Evolutionary conservation across 2,113 vertebrate species (phyloP).

Genomic region (Microcebus murinus): DNA sequence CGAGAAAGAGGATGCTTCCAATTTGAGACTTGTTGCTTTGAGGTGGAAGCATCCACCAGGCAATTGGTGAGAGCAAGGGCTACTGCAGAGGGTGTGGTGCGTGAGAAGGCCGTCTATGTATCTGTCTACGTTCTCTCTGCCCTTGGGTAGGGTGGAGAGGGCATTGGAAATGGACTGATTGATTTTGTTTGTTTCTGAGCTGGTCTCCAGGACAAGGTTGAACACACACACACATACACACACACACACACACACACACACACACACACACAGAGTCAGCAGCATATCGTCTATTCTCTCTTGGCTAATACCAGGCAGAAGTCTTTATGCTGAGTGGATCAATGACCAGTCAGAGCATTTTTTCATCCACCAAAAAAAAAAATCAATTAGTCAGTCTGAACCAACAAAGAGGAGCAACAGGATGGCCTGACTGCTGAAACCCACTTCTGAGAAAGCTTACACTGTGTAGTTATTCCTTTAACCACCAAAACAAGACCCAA

Average conservation of each 20-base stretch:
- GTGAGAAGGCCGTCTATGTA: neutral
- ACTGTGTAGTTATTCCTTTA: conserved; percentile 10
- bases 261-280: neutral
- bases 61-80: neutral
- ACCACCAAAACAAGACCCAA: neutral
- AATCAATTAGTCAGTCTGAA: conserved; percentile 65
- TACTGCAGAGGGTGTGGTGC: fast-evolving
- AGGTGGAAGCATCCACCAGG: neutral
- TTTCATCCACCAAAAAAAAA: conserved; percentile 29
- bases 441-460: conserved; percentile 33
- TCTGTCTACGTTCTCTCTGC: neutral
- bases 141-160: neutral
- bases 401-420: neutral
- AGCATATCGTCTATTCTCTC: neutral
- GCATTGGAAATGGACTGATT: neutral
- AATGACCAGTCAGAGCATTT: conserved; percentile 15
- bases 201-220: neutral
- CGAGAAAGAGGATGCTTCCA: neutral
- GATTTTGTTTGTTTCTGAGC: neutral
- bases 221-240: neutral
- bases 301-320: conserved; percentile 42
- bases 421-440: neutral
- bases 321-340: conserved; percentile 38
- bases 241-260: neutral
- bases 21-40: neutral